phyloP scores from a whole-genome alignment of 2,888 invertebrate species.

The Protonemura montana region DNA sequence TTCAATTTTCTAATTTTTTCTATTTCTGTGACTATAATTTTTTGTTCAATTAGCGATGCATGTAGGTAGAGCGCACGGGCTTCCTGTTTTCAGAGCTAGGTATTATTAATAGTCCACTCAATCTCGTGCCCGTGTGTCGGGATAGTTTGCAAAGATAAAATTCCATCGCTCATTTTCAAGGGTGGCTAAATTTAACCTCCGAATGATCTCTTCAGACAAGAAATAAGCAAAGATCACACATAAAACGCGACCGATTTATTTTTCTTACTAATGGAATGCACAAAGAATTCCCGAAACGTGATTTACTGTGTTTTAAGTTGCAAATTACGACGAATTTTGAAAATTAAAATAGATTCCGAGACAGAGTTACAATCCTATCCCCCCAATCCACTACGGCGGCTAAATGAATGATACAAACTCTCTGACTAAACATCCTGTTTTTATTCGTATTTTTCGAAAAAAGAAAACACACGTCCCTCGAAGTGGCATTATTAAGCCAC shows the following conservation, averaged over 20 bases:
- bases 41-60: background rate
- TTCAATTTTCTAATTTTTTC: background rate
- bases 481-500: background rate
- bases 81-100: background rate
- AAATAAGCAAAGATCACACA: constrained; percentile 20
- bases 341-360: constrained; percentile 13
- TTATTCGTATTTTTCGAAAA: constrained; percentile 34
- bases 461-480: background rate
- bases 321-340: constrained; percentile 18
- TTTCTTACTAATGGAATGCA: constrained; percentile 15
- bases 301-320: constrained; percentile 20
- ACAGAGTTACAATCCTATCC: background rate
- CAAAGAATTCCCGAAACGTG: background rate
- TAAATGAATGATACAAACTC: background rate
- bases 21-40: background rate
- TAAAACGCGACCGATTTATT: background rate
- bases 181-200: background rate
- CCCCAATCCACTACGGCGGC: background rate
- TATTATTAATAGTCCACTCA: background rate
- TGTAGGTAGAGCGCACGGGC: background rate
- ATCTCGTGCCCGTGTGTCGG: background rate
- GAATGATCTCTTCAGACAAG: background rate
- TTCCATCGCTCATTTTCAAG: constrained; percentile 7
- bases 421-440: constrained; percentile 36
- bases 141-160: constrained; percentile 14